Conservation (phyloP, 1,140 invertebrate species). For the Drosophila quadrilineata region DNA sequence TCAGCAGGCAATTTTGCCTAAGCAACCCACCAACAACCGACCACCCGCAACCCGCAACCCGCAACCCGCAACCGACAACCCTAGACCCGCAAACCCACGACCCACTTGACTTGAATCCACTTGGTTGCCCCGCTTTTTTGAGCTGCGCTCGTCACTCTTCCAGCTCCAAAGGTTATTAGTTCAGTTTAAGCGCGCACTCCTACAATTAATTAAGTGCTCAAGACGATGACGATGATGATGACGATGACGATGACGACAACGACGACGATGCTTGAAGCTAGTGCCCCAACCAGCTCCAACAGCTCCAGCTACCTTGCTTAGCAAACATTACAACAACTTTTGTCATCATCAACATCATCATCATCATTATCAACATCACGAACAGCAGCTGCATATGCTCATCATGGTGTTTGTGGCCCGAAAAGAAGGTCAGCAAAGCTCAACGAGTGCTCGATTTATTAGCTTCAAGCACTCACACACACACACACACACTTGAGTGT, state of each 20-base stretch:
- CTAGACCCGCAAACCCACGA: neutral
- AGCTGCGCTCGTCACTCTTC: neutral
- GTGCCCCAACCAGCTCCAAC: conserved; percentile 31
- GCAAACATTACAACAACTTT: too few species aligned
- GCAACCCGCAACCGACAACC: neutral
- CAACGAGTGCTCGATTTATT: conserved; percentile 73
- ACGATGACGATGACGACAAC: too few species aligned
- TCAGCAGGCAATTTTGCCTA: conserved; percentile 33
- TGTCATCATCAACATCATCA: conserved; percentile 18
- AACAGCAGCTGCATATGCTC: neutral
- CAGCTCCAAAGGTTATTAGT: conserved; percentile 74
- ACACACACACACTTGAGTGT: neutral
- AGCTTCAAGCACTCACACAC: conserved; percentile 63
- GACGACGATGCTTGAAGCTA: conserved; percentile 61
- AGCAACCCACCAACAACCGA: conserved; percentile 9
- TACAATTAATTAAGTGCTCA: conserved; percentile 77
- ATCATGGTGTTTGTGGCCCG: conserved; percentile 18
- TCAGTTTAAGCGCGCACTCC: conserved; percentile 65
- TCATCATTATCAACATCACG: conserved; percentile 7
- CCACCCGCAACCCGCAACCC: neutral
- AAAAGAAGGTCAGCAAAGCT: conserved; percentile 71
- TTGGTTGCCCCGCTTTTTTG: conserved; percentile 14
- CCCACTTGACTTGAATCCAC: conserved; percentile 1
- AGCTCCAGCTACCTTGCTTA: too few species aligned
- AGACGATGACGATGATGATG: too few species aligned